Evolutionary conservation across 2,797 vertebrate genomes (phyloP), one percentile per base, ranked within the genome.

Genomic region (Phoxinus dragarum): DNA sequence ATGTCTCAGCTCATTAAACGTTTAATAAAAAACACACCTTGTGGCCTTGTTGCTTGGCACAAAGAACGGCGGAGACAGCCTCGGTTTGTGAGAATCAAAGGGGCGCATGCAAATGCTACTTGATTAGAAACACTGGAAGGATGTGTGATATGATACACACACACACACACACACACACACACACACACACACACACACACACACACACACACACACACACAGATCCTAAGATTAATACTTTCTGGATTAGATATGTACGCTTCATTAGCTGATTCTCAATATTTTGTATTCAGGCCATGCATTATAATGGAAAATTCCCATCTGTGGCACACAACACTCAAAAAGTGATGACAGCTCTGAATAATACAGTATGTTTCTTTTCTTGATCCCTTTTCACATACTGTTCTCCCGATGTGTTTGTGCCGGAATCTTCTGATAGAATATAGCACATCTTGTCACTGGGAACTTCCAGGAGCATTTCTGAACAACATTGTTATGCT

Each of bases 1-100:
- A 93, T 90, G 86, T 88, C 90, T 91, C 87, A 90, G 90, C 92
- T 94, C 85, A 92, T 94, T 91, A 88, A 89, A 88, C 78, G 89
- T 87, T 84, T 92, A 94, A 94, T 92, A 92, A 88, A 93, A 94
- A 93, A 89, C 92, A 94, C 88, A 88, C 92, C 89, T 87, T 68
- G 88, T 90, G 89, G 92, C 82, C 91, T 90, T 87, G 90, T 89
- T 87, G 88, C 90, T 91, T 91, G 89, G 91, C 88, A 90, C 90
- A 89, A 88, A 86, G 92, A 93, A 92, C 89, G 82, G 91, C 89
- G 91, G 90, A 91, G 93, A 90, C 21, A 14, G 67, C 17, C 56
- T 81, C 12, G 42, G 36, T 83, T 87, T 91, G 87, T 47, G 9
- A 87, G 89, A 91, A 93, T 93, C 93, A 92, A 92, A 94, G 93